These are phyloP conservation scores for Enteromius fasciolatus DNA, from an alignment of 2,797 vertebrate species.

Conservation along the genomic window DNA sequence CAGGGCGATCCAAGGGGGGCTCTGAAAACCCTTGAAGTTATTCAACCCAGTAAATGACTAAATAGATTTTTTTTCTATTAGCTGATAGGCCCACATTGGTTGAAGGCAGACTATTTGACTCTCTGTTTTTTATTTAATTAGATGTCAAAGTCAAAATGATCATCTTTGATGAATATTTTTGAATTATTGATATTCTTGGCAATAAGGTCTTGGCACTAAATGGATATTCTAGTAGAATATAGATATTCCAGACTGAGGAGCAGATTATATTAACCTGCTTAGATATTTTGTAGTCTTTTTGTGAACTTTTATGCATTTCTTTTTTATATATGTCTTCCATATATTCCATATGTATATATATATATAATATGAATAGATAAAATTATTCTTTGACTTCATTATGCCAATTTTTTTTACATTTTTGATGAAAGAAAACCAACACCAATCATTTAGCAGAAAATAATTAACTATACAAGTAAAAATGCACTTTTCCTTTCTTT, in stretches of 20 bases:
- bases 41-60: slow-evolving; percentile 83
- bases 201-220: slow-evolving; percentile 38
- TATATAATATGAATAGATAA: too few species aligned
- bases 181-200: slow-evolving; percentile 49
- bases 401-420: background rate
- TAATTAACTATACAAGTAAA: background rate
- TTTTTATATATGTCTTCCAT: background rate
- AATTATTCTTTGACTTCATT: background rate
- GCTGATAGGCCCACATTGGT: slow-evolving; percentile 72
- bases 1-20: slow-evolving; percentile 76
- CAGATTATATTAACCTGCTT: slow-evolving; percentile 32
- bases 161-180: slow-evolving; percentile 59
- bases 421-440: background rate
- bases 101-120: slow-evolving; percentile 74
- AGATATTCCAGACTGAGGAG: slow-evolving; percentile 3
- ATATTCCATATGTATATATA: too few species aligned
- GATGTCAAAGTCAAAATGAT: slow-evolving; percentile 67
- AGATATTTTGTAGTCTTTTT: slow-evolving; percentile 26
- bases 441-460: background rate
- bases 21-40: slow-evolving; percentile 83
- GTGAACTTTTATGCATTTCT: background rate
- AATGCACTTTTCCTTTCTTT: background rate
- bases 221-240: slow-evolving; percentile 28
- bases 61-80: slow-evolving; percentile 87
- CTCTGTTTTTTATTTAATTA: slow-evolving; percentile 78